These are phyloP conservation scores for Papilio gigon DNA, from an alignment of 2,888 invertebrate genomes.

Conservation along the genomic window DNA sequence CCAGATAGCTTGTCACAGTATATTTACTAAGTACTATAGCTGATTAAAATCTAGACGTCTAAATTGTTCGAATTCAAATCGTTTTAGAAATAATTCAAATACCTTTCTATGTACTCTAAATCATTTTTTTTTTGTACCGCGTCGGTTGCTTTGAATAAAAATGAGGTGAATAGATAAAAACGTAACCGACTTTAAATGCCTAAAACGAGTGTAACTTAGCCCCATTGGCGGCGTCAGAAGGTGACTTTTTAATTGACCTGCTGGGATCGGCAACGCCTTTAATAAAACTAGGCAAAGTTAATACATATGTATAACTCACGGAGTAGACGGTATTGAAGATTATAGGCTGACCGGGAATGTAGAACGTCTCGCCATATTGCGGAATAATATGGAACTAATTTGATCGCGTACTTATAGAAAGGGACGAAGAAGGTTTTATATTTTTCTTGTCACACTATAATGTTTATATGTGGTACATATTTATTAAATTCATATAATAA, in stretches of 20 bases:
- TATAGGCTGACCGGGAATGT: conserved; percentile 14
- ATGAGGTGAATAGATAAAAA: conserved; percentile 31
- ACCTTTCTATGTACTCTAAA: neutral
- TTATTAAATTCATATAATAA: neutral
- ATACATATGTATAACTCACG: conserved; percentile 32
- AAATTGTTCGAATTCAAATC: neutral
- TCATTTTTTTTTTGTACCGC: conserved; percentile 28
- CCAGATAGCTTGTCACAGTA: too few relatives aligned
- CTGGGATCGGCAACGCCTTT: conserved; percentile 39
- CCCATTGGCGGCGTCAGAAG: conserved; percentile 30
- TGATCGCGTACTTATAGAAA: too few relatives aligned
- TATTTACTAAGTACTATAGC: too few relatives aligned
- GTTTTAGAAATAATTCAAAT: conserved; percentile 12
- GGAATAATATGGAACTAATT: too few relatives aligned
- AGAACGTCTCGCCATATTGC: too few relatives aligned
- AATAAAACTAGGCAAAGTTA: conserved; percentile 34
- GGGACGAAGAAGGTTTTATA: too few relatives aligned
- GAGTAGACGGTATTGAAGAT: conserved; percentile 7
- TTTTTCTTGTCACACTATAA: too few relatives aligned
- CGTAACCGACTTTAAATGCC: conserved; percentile 14
- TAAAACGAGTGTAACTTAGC: conserved; percentile 14
- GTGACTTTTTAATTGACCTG: conserved; percentile 38
- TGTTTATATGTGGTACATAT: neutral
- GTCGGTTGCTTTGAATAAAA: conserved; percentile 34
- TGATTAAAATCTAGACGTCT: too few relatives aligned